Evolutionary conservation across 2,888 invertebrate species (phyloP).

Genomic region (Mechanitis mazaeus): DNA sequence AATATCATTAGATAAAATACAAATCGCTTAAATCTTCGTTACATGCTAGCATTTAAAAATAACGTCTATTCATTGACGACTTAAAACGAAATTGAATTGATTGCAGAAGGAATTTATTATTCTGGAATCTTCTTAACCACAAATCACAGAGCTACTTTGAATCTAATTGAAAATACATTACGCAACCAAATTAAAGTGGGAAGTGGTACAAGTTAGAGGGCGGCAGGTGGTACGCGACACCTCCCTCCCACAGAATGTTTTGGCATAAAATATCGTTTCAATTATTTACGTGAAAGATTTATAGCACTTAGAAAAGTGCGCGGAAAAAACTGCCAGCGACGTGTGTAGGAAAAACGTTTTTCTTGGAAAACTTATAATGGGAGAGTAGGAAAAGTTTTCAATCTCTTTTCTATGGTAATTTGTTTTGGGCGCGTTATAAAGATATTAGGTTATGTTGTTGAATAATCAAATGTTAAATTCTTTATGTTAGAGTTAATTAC

Average conservation of each 20-base stretch:
- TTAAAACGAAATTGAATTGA: constrained; percentile 57
- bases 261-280: constrained; percentile 79
- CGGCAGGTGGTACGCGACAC: constrained; percentile 69
- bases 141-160: constrained; percentile 70
- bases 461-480: constrained; percentile 13
- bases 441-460: constrained; percentile 55
- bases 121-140: constrained; percentile 68
- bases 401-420: constrained; percentile 77
- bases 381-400: constrained; percentile 71
- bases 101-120: constrained; percentile 51
- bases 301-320: constrained; percentile 76
- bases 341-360: constrained; percentile 77
- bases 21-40: no score
- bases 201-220: constrained; percentile 73
- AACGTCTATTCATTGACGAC: neutral
- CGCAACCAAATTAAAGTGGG: constrained; percentile 77
- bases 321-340: constrained; percentile 73
- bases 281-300: constrained; percentile 78
- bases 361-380: constrained; percentile 76
- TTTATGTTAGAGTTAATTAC: neutral
- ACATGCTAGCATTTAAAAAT: no score
- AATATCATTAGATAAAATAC: no score
- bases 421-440: constrained; percentile 71
- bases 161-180: constrained; percentile 77
- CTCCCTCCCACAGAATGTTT: constrained; percentile 73